Base-by-base conservation (phyloP, 2,113 vertebrate species). In the Phrynosoma blainvillii region DNA sequence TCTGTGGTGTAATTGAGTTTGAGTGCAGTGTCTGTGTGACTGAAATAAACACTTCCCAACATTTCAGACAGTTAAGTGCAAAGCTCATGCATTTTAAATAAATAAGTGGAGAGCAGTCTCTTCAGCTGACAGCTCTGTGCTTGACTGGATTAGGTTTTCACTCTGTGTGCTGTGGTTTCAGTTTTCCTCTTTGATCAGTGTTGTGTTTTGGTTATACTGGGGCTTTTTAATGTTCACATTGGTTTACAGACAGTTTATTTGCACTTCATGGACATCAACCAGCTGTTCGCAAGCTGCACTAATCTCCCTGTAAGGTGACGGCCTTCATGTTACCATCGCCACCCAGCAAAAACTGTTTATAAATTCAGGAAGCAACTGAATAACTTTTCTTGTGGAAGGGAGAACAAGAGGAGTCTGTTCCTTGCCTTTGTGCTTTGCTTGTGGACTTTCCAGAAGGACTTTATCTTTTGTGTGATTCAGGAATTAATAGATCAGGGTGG, bases 201-300 rank as follows among this genome's bases (percentile, higher is more conserved):
- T 92, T 94, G 90, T 88, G 87, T 93, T 91, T 96, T 94, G 91
- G 89, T 90, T 95, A 89, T 93, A 47, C 95, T 90, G 92, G 42
- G 95, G 95, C 92, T 95, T 93, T 87, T 94, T 94, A 54, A 94
- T 95, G 92, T 96, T 96, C 93, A 95, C 93, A 93, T 94, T 76
- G 96, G 95, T 96, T 97, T 96, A 95, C 93, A 95, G 93, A 95
- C 95, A 95, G 90, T 95, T 97, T 95, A 93, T 96, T 94, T 95
- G 95, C 95, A 92, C 95, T 96, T 96, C 95, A 96, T 96, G 96
- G 96, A 95, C 95, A 95, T 97, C 91, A 95, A 71, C 94, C 95
- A 97, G 96, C 95, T 97, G 96, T 96, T 95, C 95, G 95, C 90
- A 93, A 91, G 95, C 95, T 95, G 94, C 94, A 91, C 94, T 93